Percentiles rank a stretch among this genome's conserved stretches.
Evolutionary conservation across 92 coral and sea anemone genomes (phyloP).

Genomic region (Muricea muricata): DNA sequence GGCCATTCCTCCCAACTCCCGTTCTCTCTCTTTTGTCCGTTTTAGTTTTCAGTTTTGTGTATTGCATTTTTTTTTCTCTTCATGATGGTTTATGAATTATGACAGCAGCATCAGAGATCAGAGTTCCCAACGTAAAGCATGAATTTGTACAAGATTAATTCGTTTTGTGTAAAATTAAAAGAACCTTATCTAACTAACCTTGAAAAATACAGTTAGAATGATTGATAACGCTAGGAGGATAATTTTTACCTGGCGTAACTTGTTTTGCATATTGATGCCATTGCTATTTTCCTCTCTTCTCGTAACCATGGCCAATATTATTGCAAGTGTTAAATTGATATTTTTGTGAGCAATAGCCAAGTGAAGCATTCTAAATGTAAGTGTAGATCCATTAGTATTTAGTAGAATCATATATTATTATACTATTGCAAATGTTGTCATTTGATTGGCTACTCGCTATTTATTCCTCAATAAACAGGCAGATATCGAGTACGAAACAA

Average conservation of each 20-base stretch:
- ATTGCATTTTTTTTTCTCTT: no score
- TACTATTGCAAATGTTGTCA: no score
- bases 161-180: no score
- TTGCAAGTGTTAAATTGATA: constrained; percentile 63
- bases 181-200: no score
- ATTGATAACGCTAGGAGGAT: neutral
- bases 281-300: constrained; percentile 73
- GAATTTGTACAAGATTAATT: neutral
- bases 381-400: neutral
- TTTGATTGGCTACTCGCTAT: no score
- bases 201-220: neutral
- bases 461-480: no score
- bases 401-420: neutral
- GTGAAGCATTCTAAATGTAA: constrained; percentile 72
- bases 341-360: constrained; percentile 86
- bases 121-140: neutral
- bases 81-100: no score
- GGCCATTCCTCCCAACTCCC: no score
- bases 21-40: no score
- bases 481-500: no score
- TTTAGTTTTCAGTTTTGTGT: no score
- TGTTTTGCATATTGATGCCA: constrained; percentile 75
- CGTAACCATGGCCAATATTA: constrained; percentile 70
- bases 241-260: constrained; percentile 78
- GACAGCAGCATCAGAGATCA: no score